phyloP scores from a whole-genome alignment of 2,113 vertebrate species.

The Paedocypris sp. region DNA sequence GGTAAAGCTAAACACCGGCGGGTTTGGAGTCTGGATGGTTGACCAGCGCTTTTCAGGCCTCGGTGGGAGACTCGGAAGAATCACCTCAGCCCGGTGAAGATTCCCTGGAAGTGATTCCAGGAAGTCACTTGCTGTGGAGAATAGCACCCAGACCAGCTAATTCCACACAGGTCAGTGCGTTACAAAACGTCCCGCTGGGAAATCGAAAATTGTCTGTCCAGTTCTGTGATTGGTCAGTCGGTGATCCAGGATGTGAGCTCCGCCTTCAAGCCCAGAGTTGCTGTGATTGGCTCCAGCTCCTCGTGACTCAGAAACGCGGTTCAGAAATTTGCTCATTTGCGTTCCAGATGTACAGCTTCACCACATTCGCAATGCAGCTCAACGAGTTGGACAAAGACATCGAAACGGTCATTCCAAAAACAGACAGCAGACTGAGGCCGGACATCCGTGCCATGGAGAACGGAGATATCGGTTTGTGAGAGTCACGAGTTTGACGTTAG shows the following conservation, averaged over 20 bases:
- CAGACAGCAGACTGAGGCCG: constrained; percentile 85
- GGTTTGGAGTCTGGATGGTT: constrained; percentile 2
- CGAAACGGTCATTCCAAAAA: constrained; percentile 79
- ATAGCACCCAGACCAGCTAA: constrained; percentile 83
- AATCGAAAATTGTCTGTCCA: too few species aligned
- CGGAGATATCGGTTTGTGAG: constrained; percentile 83
- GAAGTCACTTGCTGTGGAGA: constrained; percentile 85
- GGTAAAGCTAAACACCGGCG: too few species aligned
- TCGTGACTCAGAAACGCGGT: too few species aligned
- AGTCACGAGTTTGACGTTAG: background rate
- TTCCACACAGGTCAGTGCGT: constrained; percentile 71
- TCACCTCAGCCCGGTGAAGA: constrained; percentile 71
- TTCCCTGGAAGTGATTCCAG: constrained; percentile 81
- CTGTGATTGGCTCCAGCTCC: too few species aligned
- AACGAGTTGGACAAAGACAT: constrained; percentile 86
- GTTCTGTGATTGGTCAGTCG: too few species aligned
- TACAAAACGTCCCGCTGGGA: background rate
- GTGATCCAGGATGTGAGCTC: too few species aligned
- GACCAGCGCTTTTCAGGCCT: constrained; percentile 40
- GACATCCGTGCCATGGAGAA: constrained; percentile 97
- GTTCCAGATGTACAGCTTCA: constrained; percentile 93
- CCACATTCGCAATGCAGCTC: constrained; percentile 87
- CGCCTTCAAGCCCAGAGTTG: too few species aligned
- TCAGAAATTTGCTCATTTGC: background rate
- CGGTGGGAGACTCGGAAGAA: constrained; percentile 68